Base-by-base conservation (phyloP, 2,888 invertebrate genomes). In the Slavum lentiscoides region DNA sequence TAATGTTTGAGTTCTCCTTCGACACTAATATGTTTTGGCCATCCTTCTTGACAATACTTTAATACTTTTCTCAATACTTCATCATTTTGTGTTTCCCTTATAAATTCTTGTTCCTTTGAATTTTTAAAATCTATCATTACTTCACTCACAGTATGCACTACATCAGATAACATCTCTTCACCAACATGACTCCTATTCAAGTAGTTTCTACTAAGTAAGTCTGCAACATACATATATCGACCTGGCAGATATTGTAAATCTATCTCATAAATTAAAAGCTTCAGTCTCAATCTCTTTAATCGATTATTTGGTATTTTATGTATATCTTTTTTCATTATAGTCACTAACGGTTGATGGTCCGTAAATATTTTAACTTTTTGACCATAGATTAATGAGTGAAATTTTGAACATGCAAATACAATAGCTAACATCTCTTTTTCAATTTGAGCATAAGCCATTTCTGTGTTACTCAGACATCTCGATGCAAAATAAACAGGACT, bases 361-460 rank as follows among this genome's bases (percentile, higher is more conserved):
- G 30, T 30, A 30, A 30, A 30, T 30, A 30, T 30, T 30, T 30
- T 30, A 0, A 83, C 68, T 17, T 7, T 17, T 43, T 82, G 77
- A 7, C 74, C 82, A 80, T 83, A 82, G 13, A 82, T 62, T 30
- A 49, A 82, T 15, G 58, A 69, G 30, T 82, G 74, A 17, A 82
- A 82, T 17, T 82, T 82, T 37, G 21, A 13, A 62, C 77, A 82
- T 21, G 49, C 72, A 77, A 77, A 82, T 62, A 55, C 21, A 17
- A 80, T 64, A n/a, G 72, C 64, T 13, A 81, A 49, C 53, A 82
- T 55, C 58, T 82, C 80, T 6, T 82, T 81, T 43, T 82, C 76
- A 21, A 76, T n/a, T 11, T 68, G 68, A 8, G 76, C 49, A 53
- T 49, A 53, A 17, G 23, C 17, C 15, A 17, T 11, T 23, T 68